These are phyloP conservation scores for Caradrina kadenii DNA, from an alignment of 2,888 invertebrate species.

Conservation along the genomic window DNA sequence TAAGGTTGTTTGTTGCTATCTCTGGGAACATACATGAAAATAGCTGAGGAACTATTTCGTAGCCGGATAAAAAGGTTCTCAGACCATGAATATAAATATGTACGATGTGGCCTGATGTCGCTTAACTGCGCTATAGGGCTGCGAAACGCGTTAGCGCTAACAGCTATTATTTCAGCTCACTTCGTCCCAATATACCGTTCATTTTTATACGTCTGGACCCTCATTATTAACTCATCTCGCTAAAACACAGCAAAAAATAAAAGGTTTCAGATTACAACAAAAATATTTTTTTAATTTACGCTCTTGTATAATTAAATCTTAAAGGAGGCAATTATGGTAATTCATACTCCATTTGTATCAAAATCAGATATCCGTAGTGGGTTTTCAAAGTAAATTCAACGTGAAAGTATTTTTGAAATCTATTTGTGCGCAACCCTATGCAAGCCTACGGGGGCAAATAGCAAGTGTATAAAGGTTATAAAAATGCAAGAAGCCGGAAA, in stretches of 20 bases:
- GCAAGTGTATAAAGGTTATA: constrained; percentile 80
- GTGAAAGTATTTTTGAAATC: constrained; percentile 40
- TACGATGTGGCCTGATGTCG: constrained; percentile 75
- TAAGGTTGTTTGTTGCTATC: constrained; percentile 87
- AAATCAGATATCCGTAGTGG: constrained; percentile 52
- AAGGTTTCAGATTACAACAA: constrained; percentile 47
- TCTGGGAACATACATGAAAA: constrained; percentile 83
- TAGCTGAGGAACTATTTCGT: constrained; percentile 82
- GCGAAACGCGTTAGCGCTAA: constrained; percentile 58
- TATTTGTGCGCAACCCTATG: constrained; percentile 70
- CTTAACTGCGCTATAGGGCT: constrained; percentile 73
- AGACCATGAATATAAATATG: constrained; percentile 86
- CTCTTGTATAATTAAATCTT: constrained; percentile 49
- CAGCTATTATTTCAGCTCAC: constrained; percentile 47
- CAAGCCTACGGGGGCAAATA: constrained; percentile 72
- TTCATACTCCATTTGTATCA: constrained; percentile 46
- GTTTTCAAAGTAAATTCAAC: constrained; percentile 52
- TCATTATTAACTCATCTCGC: constrained; percentile 51
- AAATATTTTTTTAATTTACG: constrained; percentile 40
- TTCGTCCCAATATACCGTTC: constrained; percentile 42
- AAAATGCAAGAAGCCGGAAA: constrained; percentile 87
- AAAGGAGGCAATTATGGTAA: constrained; percentile 49
- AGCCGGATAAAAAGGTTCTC: constrained; percentile 82
- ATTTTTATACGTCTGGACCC: constrained; percentile 43
- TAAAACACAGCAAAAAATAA: constrained; percentile 43